A percentile compares a stretch with the other conserved stretches of the same genome.
phyloP scores from a whole-genome alignment of 64 coral and sea anemone genomes.

The Orbicella faveolata region DNA sequence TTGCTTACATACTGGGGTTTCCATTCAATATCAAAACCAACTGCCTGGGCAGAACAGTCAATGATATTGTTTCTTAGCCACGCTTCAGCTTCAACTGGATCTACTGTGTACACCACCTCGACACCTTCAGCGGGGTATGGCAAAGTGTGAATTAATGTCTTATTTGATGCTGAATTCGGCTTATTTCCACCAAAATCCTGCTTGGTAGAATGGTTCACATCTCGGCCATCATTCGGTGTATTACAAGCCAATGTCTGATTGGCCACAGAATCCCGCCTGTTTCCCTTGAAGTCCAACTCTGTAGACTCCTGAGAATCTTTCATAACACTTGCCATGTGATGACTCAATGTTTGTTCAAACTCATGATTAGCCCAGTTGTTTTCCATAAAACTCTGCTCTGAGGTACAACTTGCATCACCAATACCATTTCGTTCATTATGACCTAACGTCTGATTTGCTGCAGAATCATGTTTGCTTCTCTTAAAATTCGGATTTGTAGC shows the following conservation, averaged over 20 bases:
- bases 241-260: not conserved
- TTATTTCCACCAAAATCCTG: not conserved
- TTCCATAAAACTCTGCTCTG: not conserved
- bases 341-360: not conserved
- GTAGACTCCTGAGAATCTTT: not conserved
- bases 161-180: not conserved
- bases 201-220: not conserved
- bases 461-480: not conserved
- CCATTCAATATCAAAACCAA: conserved; percentile 99
- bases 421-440: not conserved
- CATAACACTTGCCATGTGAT: not conserved
- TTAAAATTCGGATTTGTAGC: conserved; percentile 6
- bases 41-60: conserved; percentile 32
- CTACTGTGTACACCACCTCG: conserved; percentile 70
- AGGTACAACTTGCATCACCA: not conserved
- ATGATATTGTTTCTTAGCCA: conserved; percentile 87
- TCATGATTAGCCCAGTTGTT: not conserved
- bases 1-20: conserved; percentile 90
- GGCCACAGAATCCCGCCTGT: not conserved
- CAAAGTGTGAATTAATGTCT: conserved; percentile 27
- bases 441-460: not conserved
- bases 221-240: not conserved
- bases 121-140: conserved; percentile 89
- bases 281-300: not conserved
- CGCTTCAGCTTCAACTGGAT: conserved; percentile 74